Base-by-base conservation (phyloP, 2,888 invertebrate genomes). In the Sthenelais limicola region DNA sequence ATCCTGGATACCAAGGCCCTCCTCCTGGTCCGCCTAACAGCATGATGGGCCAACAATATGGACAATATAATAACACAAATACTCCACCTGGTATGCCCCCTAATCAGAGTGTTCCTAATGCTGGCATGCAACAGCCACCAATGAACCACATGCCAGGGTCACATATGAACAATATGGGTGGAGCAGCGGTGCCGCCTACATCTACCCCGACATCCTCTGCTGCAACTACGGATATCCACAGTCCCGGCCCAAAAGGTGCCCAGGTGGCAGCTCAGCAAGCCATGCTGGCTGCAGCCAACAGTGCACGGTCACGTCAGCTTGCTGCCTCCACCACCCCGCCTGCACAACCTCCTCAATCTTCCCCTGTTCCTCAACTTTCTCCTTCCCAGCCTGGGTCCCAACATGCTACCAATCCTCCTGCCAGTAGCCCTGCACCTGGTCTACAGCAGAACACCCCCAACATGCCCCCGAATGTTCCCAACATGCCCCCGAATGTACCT, bases 251-350 rank as follows among this genome's bases (percentile, higher is more conserved):
- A 3, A 85, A 85, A 76, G 84, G 83, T 69, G 86, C 85, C 47
- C 84, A 84, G 77, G 84, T 82, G 24, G 86, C 86, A 26, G 86
- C 85, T n/a, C 84, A 85, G 48, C 85, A 84, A 30, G 86, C 84
- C 32, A 80, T 86, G 79, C 76, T 82, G 51, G 86, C 85, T 32
- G 85, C 85, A n/a, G 84, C 84, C 18, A 83, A 80, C 72, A 80
- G 82, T 28, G 49, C 54, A 38, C 3, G 54, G 38, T 38, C 38
- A 52, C 21, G 54, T 38, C 70, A 52, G 21, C 52, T 54, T 18
- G 35, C 38, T 9, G 71, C 48, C n/a, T 7, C 68, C 12, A 38
- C 30, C 28, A 32, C 49, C 9, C 33, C 32, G 5, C 18, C 68
- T 21, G 26, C 52, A n/a, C 32, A n/a, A 18, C 49, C 33, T 51